Conservation (phyloP, 1,140 invertebrate genomes). For the Amyelois transitella region DNA sequence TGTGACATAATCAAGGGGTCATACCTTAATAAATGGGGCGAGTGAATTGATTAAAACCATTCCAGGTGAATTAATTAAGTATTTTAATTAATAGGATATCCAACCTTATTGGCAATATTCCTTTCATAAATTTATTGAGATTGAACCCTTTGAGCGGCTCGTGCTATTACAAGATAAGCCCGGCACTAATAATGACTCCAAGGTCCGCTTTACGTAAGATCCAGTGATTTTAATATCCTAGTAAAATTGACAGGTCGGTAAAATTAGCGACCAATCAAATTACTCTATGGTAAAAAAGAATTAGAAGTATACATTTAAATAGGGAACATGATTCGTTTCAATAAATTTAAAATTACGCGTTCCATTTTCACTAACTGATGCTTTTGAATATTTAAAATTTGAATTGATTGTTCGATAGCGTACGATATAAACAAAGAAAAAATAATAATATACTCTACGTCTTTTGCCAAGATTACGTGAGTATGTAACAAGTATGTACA, state of each 20-base stretch:
- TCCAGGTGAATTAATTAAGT: conserved; percentile 73
- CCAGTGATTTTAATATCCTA: neutral
- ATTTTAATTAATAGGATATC: conserved; percentile 73
- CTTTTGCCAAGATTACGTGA: neutral
- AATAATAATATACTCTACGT: no score
- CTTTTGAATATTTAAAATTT: no score
- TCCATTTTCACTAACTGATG: no score
- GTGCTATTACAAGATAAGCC: conserved; percentile 53
- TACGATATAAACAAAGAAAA: no score
- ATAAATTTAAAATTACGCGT: no score
- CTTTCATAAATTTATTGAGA: conserved; percentile 74
- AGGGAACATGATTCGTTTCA: neutral
- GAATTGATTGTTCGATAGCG: no score
- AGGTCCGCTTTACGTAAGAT: neutral
- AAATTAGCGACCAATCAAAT: neutral
- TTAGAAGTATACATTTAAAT: neutral
- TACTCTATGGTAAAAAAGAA: neutral
- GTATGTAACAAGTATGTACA: no score
- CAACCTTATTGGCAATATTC: conserved; percentile 71
- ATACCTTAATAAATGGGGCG: conserved; percentile 65
- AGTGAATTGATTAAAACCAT: conserved; percentile 71
- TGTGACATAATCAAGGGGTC: conserved; percentile 17
- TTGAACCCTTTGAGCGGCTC: conserved; percentile 52
- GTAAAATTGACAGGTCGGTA: neutral
- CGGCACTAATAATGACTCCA: conserved; percentile 7